Conservation (phyloP, 2,888 invertebrate genomes). For the Drosophila eohydei region DNA sequence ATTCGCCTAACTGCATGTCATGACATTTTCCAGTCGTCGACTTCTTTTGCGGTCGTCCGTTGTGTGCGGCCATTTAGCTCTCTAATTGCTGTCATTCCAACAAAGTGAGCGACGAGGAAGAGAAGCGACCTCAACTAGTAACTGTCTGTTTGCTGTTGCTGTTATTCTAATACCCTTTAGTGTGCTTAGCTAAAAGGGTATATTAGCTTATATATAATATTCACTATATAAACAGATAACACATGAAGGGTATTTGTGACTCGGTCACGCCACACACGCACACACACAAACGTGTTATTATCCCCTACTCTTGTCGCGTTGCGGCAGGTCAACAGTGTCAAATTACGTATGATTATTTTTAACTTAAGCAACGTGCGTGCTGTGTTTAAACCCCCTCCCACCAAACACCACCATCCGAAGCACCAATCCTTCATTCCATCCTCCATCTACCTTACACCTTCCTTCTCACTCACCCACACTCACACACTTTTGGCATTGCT, state of each 20-base stretch:
- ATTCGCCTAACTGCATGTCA: slow-evolving; percentile 9
- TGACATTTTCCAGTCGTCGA: slow-evolving; percentile 50
- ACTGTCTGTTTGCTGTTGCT: background rate
- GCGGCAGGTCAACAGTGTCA: slow-evolving; percentile 75
- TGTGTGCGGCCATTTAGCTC: slow-evolving; percentile 45
- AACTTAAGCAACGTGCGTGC: slow-evolving; percentile 37
- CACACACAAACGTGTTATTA: background rate
- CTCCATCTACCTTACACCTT: background rate
- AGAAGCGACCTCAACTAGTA: background rate
- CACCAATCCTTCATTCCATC: background rate
- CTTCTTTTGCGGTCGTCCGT: slow-evolving; percentile 61
- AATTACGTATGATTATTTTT: slow-evolving; percentile 74
- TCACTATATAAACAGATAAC: too few species aligned
- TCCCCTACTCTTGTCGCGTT: slow-evolving; percentile 31
- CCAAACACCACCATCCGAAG: background rate
- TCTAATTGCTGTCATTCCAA: slow-evolving; percentile 61
- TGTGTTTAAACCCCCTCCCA: background rate
- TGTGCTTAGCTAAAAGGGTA: background rate
- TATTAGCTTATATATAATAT: background rate
- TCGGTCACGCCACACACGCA: background rate
- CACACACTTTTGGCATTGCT: slow-evolving; percentile 9
- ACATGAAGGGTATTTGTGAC: background rate
- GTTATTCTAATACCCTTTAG: background rate
- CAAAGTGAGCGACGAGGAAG: background rate
- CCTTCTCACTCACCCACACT: background rate